Conservation (phyloP, 1,140 invertebrate species). For the Drosophila pandora region DNA sequence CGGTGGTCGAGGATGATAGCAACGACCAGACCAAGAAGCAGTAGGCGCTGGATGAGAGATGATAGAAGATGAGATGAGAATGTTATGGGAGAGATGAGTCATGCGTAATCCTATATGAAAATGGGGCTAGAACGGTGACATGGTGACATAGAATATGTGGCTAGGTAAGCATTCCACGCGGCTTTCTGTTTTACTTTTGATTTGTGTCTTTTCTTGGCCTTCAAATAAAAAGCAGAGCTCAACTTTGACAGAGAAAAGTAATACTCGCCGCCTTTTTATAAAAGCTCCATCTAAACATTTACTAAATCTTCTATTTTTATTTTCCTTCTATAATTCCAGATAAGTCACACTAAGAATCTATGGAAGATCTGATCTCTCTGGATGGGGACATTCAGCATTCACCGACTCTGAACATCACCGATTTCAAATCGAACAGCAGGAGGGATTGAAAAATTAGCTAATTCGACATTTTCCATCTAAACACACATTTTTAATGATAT, state of each 20-base stretch:
- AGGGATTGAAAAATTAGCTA: conserved; percentile 51
- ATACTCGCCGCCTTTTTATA: conserved; percentile 29
- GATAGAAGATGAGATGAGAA: conserved; percentile 14
- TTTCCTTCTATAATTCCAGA: conserved; percentile 26
- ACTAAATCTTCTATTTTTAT: not conserved
- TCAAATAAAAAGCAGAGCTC: conserved; percentile 69
- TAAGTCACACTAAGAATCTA: conserved; percentile 18
- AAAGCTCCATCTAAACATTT: not conserved
- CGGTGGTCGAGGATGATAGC: conserved; percentile 70
- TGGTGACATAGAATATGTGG: conserved; percentile 67
- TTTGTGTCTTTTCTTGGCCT: conserved; percentile 55
- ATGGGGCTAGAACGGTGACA: conserved; percentile 64
- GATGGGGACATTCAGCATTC: conserved; percentile 10
- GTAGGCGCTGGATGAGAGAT: conserved; percentile 35
- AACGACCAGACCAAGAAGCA: conserved; percentile 43
- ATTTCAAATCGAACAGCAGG: conserved; percentile 43
- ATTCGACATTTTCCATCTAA: conserved; percentile 67
- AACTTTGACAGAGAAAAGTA: conserved; percentile 72
- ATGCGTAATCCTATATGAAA: conserved; percentile 48
- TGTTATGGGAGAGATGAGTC: conserved; percentile 20
- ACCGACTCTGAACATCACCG: conserved; percentile 50
- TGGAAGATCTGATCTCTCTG: not conserved
- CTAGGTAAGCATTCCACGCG: conserved; percentile 72
- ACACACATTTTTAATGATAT: conserved; percentile 68
- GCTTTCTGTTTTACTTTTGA: conserved; percentile 59